Evolutionary conservation across 2,113 vertebrate species (phyloP), one percentile per base, ranked within the genome.

Genomic region (pig (Sus scrofa)): DNA sequence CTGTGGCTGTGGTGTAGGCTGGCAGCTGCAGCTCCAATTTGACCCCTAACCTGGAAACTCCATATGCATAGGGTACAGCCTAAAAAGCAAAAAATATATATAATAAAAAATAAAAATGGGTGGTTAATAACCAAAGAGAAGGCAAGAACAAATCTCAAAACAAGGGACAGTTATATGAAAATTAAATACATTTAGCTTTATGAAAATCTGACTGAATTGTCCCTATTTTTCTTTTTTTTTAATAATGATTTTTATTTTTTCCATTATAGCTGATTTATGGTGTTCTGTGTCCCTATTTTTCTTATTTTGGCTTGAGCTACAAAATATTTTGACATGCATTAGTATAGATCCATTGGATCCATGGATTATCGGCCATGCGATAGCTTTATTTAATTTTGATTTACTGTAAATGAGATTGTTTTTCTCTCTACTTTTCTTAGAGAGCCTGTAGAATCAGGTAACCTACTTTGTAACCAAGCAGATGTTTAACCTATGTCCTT

Each of bases 341-440:
- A 62, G 27, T 89, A 67, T 32, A 91, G 52, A 89, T 62, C 8
- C 44, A 79, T 24, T 32, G 88, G 52, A 89, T 62, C 8, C 44
- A 79, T 24, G 7, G 27, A 63, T 89, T 83, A 67, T 44, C 30
- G 16, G 39, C 19, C 4, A 1, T 77, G 14, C 89, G n/a, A 27
- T 67, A 89, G 22, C 16, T 52, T 82, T 86, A 83, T 96, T 89
- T 92, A 71, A 58, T 74, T 81, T 96, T 89, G 92, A 77, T 58
- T 95, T 58, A 65, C 60, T 89, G 32, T 93, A 54, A 94, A 74
- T 83, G 68, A 83, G 54, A 75, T 73, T 44, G 18, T 63, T 32
- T 94, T 83, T 84, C 22, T 79, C 44, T 30, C 7, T 52, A 2
- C 14, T 85, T 92, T 54, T 39, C 32, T 82, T 86, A 15, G 32